Evolutionary conservation across 2,113 vertebrate species (phyloP), one percentile per base, ranked within the genome.

Genomic region (Ramphastos sulfuratus): DNA sequence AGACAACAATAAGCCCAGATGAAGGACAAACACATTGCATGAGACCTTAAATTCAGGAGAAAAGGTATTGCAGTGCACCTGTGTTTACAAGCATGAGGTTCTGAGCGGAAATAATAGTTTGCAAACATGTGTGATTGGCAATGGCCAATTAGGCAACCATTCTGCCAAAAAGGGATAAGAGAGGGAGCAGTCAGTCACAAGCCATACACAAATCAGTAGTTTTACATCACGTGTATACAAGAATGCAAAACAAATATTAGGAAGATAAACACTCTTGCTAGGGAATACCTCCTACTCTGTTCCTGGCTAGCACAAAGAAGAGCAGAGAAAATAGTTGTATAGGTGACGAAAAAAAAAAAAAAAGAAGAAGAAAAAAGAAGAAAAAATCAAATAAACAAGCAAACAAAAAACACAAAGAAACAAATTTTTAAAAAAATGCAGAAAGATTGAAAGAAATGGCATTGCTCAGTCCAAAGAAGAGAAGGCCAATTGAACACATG

Each of bases 201-300:
- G 17, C 20, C 39, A 28, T 37, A 37, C 3, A 37, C 1, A 0
- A 71, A 50, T 15, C 55, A 46, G 25, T 19, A 48, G 27, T 0
- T 0, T 82, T 69, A 54, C 14, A 46, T 48, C 8, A 12, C 15
- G 50, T 1, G 5, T n/a, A 31, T 31, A 54, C 30, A 64, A 60
- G 63, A 90, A 82, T 12, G 37, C 11, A 82, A 78, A 50, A 11
- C 59, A 27, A 14, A 19, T 67, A 28, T 69, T 37, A 80, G 48
- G 28, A 82, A 58, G 28, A 80, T 37, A 44, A 93, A 61, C 55
- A 21, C 10, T 9, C 74, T 69, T 85, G 25, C 16, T 48, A 48
- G 79, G 55, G 15, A 95, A 77, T 72, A 52, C 12, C 6, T 93
- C 25, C 55, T 39, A 42, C 69, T 72, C 15, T 72, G 56, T 64